Evolutionary conservation across 2,113 vertebrate species (phyloP).

Genomic region (Xiphophorus hellerii): DNA sequence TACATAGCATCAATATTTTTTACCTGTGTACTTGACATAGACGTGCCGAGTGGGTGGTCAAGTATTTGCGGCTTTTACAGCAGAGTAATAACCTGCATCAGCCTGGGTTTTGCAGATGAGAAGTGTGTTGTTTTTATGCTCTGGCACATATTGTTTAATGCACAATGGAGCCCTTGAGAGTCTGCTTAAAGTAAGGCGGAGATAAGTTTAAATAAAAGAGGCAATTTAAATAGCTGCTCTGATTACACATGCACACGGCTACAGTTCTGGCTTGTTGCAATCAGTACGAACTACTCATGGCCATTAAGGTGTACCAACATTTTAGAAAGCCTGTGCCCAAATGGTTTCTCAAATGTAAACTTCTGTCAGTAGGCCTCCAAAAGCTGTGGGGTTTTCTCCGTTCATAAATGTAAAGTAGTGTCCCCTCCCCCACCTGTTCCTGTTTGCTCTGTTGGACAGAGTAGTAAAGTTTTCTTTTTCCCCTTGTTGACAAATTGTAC

Average conservation of each 20-base stretch:
- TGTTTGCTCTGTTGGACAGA: too few species aligned
- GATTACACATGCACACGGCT: neutral
- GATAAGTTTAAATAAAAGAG: conserved; percentile 34
- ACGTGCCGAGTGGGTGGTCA: conserved; percentile 34
- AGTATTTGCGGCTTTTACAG: conserved; percentile 49
- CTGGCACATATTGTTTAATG: conserved; percentile 31
- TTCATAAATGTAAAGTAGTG: too few species aligned
- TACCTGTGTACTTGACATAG: conserved; percentile 43
- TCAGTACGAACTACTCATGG: neutral
- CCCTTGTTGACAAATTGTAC: too few species aligned
- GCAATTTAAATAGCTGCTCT: conserved; percentile 24
- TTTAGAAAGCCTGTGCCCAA: too few species aligned
- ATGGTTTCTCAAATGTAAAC: too few species aligned
- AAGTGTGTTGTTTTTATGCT: conserved; percentile 41
- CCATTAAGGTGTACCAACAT: too few species aligned
- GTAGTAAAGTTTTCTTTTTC: too few species aligned
- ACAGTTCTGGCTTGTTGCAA: neutral
- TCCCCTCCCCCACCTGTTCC: too few species aligned
- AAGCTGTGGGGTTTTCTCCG: too few species aligned
- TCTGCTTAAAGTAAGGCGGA: conserved; percentile 19
- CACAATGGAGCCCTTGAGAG: conserved; percentile 28
- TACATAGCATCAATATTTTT: conserved; percentile 42
- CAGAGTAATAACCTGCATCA: conserved; percentile 43
- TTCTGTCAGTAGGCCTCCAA: too few species aligned
- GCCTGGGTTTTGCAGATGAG: conserved; percentile 48